A percentile compares a stretch with the other conserved stretches of the same genome.
phyloP scores from a whole-genome alignment of 2,797 vertebrate genomes.

The Urosaurus nigricauda region DNA sequence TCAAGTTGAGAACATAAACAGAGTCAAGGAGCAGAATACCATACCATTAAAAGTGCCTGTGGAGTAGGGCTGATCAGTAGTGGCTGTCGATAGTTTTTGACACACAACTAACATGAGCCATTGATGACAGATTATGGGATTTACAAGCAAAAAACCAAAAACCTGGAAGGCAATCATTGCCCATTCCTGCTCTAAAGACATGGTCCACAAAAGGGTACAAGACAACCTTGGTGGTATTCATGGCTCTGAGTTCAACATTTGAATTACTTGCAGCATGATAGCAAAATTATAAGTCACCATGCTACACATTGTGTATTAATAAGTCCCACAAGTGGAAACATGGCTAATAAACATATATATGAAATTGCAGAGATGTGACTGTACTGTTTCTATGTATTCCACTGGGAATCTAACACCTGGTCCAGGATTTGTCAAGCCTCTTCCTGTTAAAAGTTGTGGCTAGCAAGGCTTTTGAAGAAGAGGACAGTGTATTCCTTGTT shows the following conservation, averaged over 20 bases:
- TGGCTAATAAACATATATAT: background rate
- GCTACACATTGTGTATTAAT: background rate
- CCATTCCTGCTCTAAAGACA: background rate
- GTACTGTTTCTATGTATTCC: background rate
- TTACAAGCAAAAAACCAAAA: background rate
- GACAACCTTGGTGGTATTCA: background rate
- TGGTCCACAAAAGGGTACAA: background rate
- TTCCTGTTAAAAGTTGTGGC: conserved; percentile 13
- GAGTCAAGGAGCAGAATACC: background rate
- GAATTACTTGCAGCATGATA: background rate
- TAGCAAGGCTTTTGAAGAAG: conserved; percentile 17
- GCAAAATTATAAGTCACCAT: background rate
- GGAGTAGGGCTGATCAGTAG: background rate
- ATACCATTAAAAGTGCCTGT: background rate
- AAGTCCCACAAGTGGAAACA: background rate
- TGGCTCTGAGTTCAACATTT: background rate
- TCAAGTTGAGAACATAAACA: background rate
- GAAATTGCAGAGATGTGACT: background rate
- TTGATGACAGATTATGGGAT: background rate
- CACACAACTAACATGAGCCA: background rate
- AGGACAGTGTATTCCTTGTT: conserved; percentile 33
- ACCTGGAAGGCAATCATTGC: background rate
- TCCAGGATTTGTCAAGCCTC: background rate
- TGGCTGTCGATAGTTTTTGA: background rate
- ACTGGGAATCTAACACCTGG: conserved; percentile 27